Base-by-base conservation (phyloP, 1,140 invertebrate species). In the Agrypnia vestita region DNA sequence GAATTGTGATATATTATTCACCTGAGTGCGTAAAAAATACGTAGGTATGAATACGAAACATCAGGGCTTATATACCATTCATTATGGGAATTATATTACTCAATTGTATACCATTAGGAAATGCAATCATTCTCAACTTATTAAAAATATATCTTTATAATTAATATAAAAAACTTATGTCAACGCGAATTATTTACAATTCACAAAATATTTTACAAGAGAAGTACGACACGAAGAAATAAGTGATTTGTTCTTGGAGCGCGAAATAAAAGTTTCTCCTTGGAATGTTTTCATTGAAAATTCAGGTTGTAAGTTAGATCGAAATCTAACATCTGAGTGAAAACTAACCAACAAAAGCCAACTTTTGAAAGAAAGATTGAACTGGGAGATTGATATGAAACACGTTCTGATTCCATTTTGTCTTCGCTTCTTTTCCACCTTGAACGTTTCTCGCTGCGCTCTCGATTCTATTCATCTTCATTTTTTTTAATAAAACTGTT, bases 321-420 rank as follows among this genome's bases (percentile, higher is more conserved):
- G 76, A 78, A 82, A 83, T 83, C 71, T 69, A 64, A 21, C 71
- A 64, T 77, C 67, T 35, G 43, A 72, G 51, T 79, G 77, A 79
- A 79, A 79, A 79, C 67, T 43, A 72, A 78, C 51, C 74, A 78
- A 77, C 80, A 74, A 77, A 73, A 81, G 74, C 78, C 71, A 64
- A 53, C 76, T 73, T 77, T 74, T 78, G 67, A 81, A 81, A 79
- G 75, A 67, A 69, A 80, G 81, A 82, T 82, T 80, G 81, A 53
- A 80, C 78, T 64, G 67, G 51, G 81, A 83, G 81, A 83, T 83
- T 83, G 81, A 83, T 83, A 83, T 78, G 81, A 77, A 83, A 83
- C 81, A 83, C 81, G 81, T 83, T 83, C 61, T 80, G 77, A 71
- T 82, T 79, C 78, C 47, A 56, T 71, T 76, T 69, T 62, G 44